Percentiles rank a stretch among this genome's conserved stretches.
Conservation (phyloP, 1,140 invertebrate species). For the Drosophila burlai region DNA sequence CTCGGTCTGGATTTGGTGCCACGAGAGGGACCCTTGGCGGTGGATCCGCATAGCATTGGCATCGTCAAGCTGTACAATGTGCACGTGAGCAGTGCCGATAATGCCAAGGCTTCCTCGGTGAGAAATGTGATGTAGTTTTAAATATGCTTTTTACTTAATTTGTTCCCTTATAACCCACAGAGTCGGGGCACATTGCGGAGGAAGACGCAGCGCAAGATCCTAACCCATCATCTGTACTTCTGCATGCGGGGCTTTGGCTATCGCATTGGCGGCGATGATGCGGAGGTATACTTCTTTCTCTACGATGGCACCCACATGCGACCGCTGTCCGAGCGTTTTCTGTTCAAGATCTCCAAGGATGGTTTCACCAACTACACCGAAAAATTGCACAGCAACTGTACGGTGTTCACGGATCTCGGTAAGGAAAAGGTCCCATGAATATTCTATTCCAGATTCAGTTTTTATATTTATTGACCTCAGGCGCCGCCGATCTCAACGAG, state of each 20-base stretch:
- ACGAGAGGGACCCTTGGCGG: conserved; percentile 93
- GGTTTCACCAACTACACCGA: conserved; percentile 96
- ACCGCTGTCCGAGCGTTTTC: conserved; percentile 93
- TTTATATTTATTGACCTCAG: conserved; percentile 63
- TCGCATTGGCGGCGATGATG: conserved; percentile 93
- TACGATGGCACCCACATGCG: conserved; percentile 91
- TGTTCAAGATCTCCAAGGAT: conserved; percentile 94
- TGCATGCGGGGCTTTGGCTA: conserved; percentile 95
- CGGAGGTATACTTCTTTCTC: conserved; percentile 94
- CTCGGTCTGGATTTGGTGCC: conserved; percentile 96
- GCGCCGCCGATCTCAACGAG: conserved; percentile 91
- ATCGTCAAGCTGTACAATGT: conserved; percentile 95
- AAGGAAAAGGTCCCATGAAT: neutral
- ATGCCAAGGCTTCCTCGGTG: conserved; percentile 91
- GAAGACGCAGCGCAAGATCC: conserved; percentile 89
- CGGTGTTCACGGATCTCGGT: conserved; percentile 91
- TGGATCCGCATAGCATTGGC: conserved; percentile 94
- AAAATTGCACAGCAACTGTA: conserved; percentile 94
- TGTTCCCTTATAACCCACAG: conserved; percentile 63
- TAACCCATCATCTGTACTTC: conserved; percentile 94
- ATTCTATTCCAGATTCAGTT: neutral
- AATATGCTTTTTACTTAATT: neutral
- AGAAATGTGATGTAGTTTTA: conserved; percentile 38
- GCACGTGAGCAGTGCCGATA: conserved; percentile 93
- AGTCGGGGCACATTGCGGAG: conserved; percentile 89